Base-by-base conservation (phyloP, 2,888 invertebrate species). In the Drosophila paramelanica region DNA sequence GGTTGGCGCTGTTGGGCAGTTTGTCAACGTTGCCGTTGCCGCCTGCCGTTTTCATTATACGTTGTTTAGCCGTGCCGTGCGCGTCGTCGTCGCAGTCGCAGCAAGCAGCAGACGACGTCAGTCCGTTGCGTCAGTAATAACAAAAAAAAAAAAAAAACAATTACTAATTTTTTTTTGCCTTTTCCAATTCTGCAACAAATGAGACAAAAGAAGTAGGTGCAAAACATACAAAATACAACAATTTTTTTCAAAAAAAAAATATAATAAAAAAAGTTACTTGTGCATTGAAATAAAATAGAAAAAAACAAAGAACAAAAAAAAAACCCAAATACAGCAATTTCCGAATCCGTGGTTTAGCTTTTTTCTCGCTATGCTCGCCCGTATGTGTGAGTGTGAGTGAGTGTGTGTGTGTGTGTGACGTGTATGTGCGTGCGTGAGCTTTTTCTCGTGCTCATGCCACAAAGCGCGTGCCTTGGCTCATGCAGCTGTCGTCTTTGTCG, bases 61-160 rank as follows among this genome's bases (percentile, higher is more conserved):
- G 83, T 83, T 81, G 73, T 81, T 83, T 61, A 79, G 82, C 70
- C 82, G 88, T 87, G 76, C 72, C 76, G 82, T 82, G 81, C 83
- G 83, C 81, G 84, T 84, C 84, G 82, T 73, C 64, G 79, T 84
- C 84, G 81, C 61, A 59, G 81, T 81, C 84, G 73, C 58, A 70
- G 72, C 60, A 52, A 85, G 69, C 71, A 86, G 80, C 87, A 83
- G 79, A 67, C 73, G 78, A 79, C 88, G 85, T 81, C 81, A 83
- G 70, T 78, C 67, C 71, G 81, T 84, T 82, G 87, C 87, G 80
- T 82, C 79, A 82, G 85, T 82, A 70, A 78, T 59, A 70, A 61
- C 64, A 73, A 66, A 36, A 73, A 66, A 31, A 17, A 17, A 17
- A 17, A 31, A 31, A 8, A 1, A 27, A 27, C 31, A 31, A 67